Conservation (phyloP, 2,888 invertebrate species). For the Megaustenia siamemsis region DNA sequence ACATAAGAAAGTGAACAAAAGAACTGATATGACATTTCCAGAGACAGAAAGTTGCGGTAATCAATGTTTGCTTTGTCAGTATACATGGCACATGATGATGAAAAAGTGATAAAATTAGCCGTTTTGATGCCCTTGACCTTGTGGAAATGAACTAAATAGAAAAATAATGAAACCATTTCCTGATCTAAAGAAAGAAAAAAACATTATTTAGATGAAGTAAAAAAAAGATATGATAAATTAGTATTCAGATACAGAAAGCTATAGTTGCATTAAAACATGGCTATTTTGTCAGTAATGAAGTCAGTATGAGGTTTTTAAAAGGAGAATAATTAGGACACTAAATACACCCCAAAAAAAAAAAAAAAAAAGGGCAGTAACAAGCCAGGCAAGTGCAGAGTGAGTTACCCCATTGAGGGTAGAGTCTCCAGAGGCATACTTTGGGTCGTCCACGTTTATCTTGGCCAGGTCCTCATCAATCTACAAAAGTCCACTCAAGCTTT, state of each 20-base stretch:
- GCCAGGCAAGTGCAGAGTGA: slow-evolving; percentile 50
- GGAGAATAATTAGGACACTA: slow-evolving; percentile 22
- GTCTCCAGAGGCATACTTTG: slow-evolving; percentile 75
- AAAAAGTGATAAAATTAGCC: too few relatives aligned
- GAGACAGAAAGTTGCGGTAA: too few relatives aligned
- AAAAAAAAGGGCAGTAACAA: slow-evolving; percentile 29
- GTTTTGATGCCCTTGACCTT: too few relatives aligned
- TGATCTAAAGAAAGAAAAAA: background rate
- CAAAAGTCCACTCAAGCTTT: slow-evolving; percentile 57
- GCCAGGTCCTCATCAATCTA: slow-evolving; percentile 80
- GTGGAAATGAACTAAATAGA: background rate
- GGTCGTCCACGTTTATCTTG: slow-evolving; percentile 79
- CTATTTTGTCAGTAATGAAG: background rate
- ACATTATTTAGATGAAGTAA: background rate
- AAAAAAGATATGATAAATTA: background rate
- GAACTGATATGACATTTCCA: too few relatives aligned
- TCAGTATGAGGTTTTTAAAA: slow-evolving; percentile 23
- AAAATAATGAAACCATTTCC: background rate
- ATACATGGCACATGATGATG: too few relatives aligned
- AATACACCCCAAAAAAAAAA: slow-evolving; percentile 29
- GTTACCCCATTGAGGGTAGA: slow-evolving; percentile 72
- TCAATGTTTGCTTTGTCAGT: too few relatives aligned
- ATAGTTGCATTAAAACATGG: background rate
- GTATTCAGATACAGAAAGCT: background rate
- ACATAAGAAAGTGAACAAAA: too few relatives aligned